phyloP scores from a whole-genome alignment of 1,140 invertebrate genomes.

The Philotrypesis tridentata region DNA sequence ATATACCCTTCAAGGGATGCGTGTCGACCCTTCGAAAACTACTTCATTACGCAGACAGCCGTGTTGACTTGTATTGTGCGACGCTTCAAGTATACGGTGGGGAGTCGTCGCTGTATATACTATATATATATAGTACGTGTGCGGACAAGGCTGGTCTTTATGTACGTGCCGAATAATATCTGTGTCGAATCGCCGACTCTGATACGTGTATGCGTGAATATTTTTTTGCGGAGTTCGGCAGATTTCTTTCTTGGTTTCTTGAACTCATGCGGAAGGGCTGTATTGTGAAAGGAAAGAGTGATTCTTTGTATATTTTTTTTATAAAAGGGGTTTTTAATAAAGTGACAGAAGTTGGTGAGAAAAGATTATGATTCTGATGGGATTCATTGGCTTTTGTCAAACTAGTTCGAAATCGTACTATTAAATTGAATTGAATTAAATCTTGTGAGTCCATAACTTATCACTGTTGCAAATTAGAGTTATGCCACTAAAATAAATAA shows the following conservation, averaged over 20 bases:
- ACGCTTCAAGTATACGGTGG: constrained; percentile 47
- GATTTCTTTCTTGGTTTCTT: neutral
- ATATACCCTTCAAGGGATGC: constrained; percentile 51
- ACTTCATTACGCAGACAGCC: constrained; percentile 75
- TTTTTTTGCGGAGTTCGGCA: neutral
- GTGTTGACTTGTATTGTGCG: constrained; percentile 75
- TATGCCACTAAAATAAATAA: neutral
- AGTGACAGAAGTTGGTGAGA: neutral
- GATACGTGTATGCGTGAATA: constrained; percentile 36
- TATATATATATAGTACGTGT: neutral
- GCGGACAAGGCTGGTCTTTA: neutral
- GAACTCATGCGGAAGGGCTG: neutral
- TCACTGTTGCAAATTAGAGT: too few relatives aligned
- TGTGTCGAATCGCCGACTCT: constrained; percentile 72
- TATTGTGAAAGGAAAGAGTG: neutral
- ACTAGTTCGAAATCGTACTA: too few relatives aligned
- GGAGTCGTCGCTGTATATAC: neutral
- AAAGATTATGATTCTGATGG: neutral
- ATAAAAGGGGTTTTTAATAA: neutral
- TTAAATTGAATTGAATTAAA: too few relatives aligned
- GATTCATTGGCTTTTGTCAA: neutral
- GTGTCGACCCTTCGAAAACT: constrained; percentile 67
- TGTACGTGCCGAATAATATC: constrained; percentile 70
- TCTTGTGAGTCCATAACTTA: too few relatives aligned
- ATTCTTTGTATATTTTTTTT: neutral